phyloP scores from a whole-genome alignment of 2,113 vertebrate species.

The Pithys albifrons region DNA sequence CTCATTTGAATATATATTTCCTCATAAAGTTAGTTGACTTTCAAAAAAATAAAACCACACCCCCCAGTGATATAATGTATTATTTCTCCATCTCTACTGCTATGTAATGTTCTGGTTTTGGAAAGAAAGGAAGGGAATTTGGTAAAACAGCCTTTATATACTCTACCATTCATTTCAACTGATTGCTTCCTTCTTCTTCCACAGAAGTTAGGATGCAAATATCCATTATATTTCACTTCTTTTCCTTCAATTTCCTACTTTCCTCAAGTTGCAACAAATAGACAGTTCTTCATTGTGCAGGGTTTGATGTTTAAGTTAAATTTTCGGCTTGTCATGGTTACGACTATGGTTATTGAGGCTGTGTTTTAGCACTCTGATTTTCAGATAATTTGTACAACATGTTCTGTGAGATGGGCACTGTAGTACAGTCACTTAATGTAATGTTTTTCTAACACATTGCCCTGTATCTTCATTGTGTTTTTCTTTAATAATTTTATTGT shows the following conservation, averaged over 20 bases:
- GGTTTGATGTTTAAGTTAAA: background rate
- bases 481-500: background rate
- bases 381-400: background rate
- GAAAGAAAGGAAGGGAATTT: background rate
- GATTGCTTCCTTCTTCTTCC: background rate
- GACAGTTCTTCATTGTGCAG: background rate
- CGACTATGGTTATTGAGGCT: background rate
- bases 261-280: background rate
- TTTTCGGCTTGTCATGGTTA: background rate
- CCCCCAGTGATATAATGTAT: accelerated
- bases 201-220: background rate
- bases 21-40: accelerated
- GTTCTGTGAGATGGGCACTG: background rate
- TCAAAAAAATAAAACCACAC: background rate
- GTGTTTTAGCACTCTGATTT: background rate
- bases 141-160: background rate
- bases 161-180: background rate
- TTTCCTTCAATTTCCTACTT: background rate
- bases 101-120: background rate
- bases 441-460: background rate
- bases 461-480: background rate
- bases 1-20: background rate
- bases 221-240: background rate
- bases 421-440: background rate
- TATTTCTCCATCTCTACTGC: background rate